Evolutionary conservation across 2,888 invertebrate genomes (phyloP).

Genomic region (Cataglyphis albicans): DNA sequence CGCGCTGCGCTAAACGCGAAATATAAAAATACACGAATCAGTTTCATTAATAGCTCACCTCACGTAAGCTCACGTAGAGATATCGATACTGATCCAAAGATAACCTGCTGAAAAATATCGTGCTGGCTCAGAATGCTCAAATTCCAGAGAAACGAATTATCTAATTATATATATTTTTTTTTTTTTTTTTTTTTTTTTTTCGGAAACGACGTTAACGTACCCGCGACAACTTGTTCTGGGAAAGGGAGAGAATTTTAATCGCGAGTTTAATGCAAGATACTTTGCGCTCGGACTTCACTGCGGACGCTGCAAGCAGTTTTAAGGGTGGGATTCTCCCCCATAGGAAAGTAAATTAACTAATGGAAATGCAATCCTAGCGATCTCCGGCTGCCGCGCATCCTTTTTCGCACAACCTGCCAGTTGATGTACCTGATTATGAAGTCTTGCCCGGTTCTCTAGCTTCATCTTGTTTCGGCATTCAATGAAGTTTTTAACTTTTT

Average conservation of each 20-base stretch:
- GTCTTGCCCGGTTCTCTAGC: conserved; percentile 4
- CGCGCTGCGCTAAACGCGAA: background rate
- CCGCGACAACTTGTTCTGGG: conserved; percentile 35
- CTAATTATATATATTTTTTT: conserved; percentile 26
- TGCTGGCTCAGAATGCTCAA: background rate
- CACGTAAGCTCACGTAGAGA: background rate
- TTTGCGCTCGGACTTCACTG: conserved; percentile 65
- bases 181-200: background rate
- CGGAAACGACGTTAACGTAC: background rate
- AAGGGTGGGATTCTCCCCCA: conserved; percentile 37
- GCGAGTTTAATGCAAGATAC: conserved; percentile 69
- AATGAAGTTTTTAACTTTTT: conserved; percentile 48
- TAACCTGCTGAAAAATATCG: background rate
- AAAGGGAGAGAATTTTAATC: conserved; percentile 70
- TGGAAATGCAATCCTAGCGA: conserved; percentile 73
- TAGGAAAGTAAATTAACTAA: conserved; percentile 74
- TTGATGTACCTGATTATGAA: conserved; percentile 39
- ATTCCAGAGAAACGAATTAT: conserved; percentile 37
- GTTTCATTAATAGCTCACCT: background rate
- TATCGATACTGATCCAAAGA: background rate
- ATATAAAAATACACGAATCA: background rate
- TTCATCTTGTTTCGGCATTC: conserved; percentile 32
- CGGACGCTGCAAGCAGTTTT: conserved; percentile 69
- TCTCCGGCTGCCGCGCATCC: conserved; percentile 43
- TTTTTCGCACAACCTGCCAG: conserved; percentile 20